phyloP scores from a whole-genome alignment of 64 coral and sea anemone species.

The Montipora foliosa region DNA sequence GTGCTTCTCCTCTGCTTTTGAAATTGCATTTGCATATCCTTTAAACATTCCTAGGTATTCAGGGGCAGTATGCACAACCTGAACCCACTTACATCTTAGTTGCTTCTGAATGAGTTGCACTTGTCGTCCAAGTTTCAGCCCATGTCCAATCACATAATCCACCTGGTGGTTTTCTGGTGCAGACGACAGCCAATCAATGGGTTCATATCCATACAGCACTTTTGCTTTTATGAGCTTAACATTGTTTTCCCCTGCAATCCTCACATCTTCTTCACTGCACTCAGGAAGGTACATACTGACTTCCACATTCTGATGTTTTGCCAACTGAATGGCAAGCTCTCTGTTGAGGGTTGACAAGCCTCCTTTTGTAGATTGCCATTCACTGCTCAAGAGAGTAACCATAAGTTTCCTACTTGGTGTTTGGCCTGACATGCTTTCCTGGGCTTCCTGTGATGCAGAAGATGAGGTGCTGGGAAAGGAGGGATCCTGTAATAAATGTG shows the following conservation, averaged over 20 bases:
- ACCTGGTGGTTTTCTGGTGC: too few relatives aligned
- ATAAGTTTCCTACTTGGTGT: neutral
- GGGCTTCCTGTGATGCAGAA: constrained; percentile 9
- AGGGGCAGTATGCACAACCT: neutral
- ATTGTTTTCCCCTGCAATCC: too few relatives aligned
- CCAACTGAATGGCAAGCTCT: too few relatives aligned
- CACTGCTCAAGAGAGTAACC: constrained; percentile 14
- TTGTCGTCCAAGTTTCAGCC: too few relatives aligned
- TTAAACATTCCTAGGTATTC: constrained; percentile 34
- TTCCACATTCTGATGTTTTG: too few relatives aligned
- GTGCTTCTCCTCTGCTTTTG: neutral
- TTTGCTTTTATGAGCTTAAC: too few relatives aligned
- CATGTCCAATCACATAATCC: too few relatives aligned
- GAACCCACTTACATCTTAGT: neutral
- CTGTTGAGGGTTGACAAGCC: neutral
- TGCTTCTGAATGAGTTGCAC: neutral
- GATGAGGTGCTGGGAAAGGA: neutral
- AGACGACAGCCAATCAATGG: too few relatives aligned
- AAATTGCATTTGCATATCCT: neutral
- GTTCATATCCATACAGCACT: neutral
- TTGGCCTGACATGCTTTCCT: neutral
- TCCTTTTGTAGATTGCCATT: constrained; percentile 29
- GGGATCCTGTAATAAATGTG: neutral
- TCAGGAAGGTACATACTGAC: too few relatives aligned
- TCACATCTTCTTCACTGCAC: too few relatives aligned